These are phyloP conservation scores for Pristionchus entomophagus DNA, from an alignment of 2,888 invertebrate species.

Conservation along the genomic window DNA sequence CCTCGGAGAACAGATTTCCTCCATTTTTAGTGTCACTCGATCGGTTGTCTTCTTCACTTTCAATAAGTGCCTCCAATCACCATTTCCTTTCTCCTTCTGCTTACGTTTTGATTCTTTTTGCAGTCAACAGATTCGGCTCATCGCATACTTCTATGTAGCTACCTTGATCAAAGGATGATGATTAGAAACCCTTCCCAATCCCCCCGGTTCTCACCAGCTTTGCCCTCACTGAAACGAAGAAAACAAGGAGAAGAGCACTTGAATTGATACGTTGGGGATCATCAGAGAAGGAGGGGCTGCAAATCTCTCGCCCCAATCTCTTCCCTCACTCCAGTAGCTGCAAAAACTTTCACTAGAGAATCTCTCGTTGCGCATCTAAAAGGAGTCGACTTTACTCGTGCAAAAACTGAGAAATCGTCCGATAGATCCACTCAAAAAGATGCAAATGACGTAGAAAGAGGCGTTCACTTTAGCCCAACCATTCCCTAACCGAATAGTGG, in stretches of 20 bases:
- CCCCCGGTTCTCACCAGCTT: neutral
- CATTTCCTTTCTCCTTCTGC: neutral
- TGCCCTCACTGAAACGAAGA: neutral
- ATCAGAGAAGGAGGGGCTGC: neutral
- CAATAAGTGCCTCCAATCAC: neutral
- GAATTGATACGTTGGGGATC: neutral
- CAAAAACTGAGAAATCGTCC: neutral
- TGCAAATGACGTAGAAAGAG: neutral
- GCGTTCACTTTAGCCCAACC: too few relatives aligned
- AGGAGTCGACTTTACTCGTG: neutral
- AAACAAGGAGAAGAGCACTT: neutral
- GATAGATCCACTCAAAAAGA: neutral
- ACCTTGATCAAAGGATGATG: neutral
- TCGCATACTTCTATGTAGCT: neutral
- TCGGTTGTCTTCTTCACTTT: neutral
- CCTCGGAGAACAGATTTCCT: neutral
- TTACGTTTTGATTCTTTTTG: neutral
- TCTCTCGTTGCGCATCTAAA: neutral
- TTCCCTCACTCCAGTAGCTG: neutral
- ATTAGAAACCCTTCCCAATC: constrained; percentile 1
- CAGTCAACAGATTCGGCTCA: neutral
- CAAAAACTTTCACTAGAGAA: neutral
- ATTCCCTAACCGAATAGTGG: neutral
- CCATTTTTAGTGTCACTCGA: neutral
- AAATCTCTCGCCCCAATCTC: neutral